These are phyloP conservation scores for Pedetes capensis DNA, from an alignment of 2,113 vertebrate species.

Conservation along the genomic window DNA sequence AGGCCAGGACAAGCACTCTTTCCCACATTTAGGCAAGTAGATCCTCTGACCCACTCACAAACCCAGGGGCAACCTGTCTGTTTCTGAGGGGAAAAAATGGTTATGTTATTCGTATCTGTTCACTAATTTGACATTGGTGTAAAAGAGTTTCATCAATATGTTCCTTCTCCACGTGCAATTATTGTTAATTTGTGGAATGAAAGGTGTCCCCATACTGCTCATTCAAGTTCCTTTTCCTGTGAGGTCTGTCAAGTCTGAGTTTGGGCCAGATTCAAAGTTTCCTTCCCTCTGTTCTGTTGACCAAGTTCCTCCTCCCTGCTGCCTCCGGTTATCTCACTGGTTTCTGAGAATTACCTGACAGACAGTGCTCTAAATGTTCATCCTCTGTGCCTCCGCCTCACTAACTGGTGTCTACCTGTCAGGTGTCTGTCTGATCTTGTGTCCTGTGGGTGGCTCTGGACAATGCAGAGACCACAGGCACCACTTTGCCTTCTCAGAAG, in stretches of 20 bases:
- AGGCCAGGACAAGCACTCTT: conserved; percentile 32
- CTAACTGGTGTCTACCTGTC: neutral
- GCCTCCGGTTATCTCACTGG: neutral
- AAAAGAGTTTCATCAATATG: neutral
- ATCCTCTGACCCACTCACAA: neutral
- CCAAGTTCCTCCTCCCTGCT: neutral
- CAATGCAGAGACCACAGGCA: neutral
- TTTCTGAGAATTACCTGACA: conserved; percentile 36
- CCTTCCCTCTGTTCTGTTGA: neutral
- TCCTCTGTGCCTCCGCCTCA: no score
- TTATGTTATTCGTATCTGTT: neutral
- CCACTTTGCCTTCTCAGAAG: neutral
- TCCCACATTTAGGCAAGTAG: conserved; percentile 16
- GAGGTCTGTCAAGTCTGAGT: neutral
- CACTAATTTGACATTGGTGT: neutral
- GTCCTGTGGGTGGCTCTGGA: neutral
- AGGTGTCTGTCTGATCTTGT: neutral
- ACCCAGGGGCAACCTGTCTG: neutral
- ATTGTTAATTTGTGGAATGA: neutral
- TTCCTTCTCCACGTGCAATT: neutral
- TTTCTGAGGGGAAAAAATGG: conserved; percentile 9
- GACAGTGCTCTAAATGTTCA: neutral
- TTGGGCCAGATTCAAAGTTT: neutral
- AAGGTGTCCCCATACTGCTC: neutral
- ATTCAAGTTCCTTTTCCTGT: neutral